Evolutionary conservation across 2,888 invertebrate genomes (phyloP), one percentile per base, ranked within the genome.

Genomic region (Spilosoma lubricipeda): DNA sequence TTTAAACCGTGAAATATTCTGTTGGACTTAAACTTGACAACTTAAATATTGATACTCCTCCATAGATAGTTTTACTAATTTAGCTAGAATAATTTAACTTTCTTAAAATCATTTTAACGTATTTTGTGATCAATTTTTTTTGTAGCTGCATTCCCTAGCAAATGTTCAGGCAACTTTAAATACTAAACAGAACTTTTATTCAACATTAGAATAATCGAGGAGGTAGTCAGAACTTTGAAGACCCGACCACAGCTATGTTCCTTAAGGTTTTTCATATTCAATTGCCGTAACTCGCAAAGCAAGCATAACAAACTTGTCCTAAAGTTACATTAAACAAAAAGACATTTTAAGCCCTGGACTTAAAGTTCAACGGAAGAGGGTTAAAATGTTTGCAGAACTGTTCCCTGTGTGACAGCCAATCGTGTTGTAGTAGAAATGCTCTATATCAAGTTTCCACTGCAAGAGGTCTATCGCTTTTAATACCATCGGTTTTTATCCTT

Each of bases 401-500:
- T 79, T 85, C 82, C 84, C 85, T 78, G 69, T 74, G 83, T 83
- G 87, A 79, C 86, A 85, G 80, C 86, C 87, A 86, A 88, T 88
- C 82, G 84, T 81, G 79, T 82, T 85, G 73, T 78, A 82, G 82
- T 77, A 80, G 77, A 78, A 79, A 83, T 83, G 84, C 85, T 87
- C 75, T 48, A 73, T 75, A 76, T 74, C 77, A 74, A 76, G 75
- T 79, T 79, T 78, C 80, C 85, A 86, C 89, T 89, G 88, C 88
- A 85, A 78, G 86, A 85, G 85, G 83, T 87, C 89, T 89, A 91
- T 92, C 89, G 87, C 91, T 93, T 92, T 91, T 93, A 92, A 93
- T 92, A 91, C 82, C 87, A 82, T 84, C 85, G 88, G 87, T 90
- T 93, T 92, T 91, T 91, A 91, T 91, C 91, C 91, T 94, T 93